These are phyloP conservation scores for Helobdella robusta DNA, from an alignment of 2,888 invertebrate species.

Conservation along the genomic window DNA sequence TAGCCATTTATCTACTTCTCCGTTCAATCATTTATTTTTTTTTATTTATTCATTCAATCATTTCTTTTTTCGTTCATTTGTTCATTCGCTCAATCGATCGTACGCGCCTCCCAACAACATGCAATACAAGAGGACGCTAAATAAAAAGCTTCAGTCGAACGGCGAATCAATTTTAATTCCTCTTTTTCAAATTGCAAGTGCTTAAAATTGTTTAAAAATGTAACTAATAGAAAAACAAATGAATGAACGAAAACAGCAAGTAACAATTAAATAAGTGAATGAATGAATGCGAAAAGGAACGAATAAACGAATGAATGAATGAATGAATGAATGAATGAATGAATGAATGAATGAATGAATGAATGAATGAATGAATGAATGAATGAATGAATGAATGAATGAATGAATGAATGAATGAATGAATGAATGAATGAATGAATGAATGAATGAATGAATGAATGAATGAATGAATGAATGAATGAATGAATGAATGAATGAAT, in stretches of 20 bases:
- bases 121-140: too few species aligned
- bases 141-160: not conserved
- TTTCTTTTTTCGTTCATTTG: too few species aligned
- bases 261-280: too few species aligned
- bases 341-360: not conserved
- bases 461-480: slow-evolving; percentile 23
- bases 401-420: slow-evolving; percentile 9
- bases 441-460: slow-evolving; percentile 21
- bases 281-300: not conserved
- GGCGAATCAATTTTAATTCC: too few species aligned
- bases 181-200: too few species aligned
- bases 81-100: too few species aligned
- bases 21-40: too few species aligned
- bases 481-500: slow-evolving; percentile 22
- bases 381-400: slow-evolving; percentile 9
- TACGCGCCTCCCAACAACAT: too few species aligned
- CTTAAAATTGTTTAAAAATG: not conserved
- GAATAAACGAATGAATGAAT: slow-evolving; percentile 1
- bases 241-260: too few species aligned
- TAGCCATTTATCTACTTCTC: too few species aligned
- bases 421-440: slow-evolving; percentile 20
- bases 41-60: too few species aligned
- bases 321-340: slow-evolving; percentile 4
- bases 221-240: too few species aligned
- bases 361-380: slow-evolving; percentile 9